Evolutionary conservation across 2,113 vertebrate genomes (phyloP).

Genomic region (Galemys pyrenaicus): DNA sequence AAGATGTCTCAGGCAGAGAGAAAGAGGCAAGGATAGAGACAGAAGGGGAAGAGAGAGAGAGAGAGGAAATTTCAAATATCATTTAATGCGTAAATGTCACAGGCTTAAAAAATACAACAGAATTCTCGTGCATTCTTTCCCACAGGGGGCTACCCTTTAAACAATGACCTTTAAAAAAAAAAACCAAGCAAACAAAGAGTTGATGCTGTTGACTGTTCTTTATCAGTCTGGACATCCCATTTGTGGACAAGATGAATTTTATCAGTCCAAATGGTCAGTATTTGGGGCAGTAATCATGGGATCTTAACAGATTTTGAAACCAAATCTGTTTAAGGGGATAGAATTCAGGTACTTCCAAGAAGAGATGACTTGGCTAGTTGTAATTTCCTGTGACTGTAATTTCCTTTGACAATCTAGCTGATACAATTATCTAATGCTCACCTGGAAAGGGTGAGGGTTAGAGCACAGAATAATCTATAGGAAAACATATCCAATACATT

Average conservation of each 20-base stretch:
- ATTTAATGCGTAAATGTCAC: slow-evolving; percentile 74
- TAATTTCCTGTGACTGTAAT: slow-evolving; percentile 45
- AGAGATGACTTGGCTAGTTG: not conserved
- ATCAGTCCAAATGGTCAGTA: not conserved
- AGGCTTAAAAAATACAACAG: slow-evolving; percentile 71
- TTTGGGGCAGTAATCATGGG: not conserved
- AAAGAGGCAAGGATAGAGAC: not conserved
- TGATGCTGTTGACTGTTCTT: slow-evolving; percentile 40
- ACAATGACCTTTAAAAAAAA: slow-evolving; percentile 72
- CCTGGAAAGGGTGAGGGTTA: not conserved
- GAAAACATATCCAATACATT: not conserved
- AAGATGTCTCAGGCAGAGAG: not conserved
- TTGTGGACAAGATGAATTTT: not conserved
- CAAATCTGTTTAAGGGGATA: not conserved
- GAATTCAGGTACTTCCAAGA: slow-evolving; percentile 10
- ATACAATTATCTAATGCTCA: not conserved
- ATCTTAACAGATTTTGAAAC: not conserved
- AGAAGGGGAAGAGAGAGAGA: not conserved
- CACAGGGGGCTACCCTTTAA: slow-evolving; percentile 73
- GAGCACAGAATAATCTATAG: not conserved
- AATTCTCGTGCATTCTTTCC: slow-evolving; percentile 67
- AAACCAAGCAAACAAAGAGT: slow-evolving; percentile 54
- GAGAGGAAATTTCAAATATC: slow-evolving; percentile 54
- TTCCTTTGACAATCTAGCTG: slow-evolving; percentile 39
- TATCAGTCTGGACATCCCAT: not conserved